These are phyloP conservation scores for Mus musculus DNA, from an alignment of 2,113 vertebrate genomes.

Conservation along the genomic window GRCm39 chr2:121079501-121080000, in stretches of 20 bases:
- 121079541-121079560: neutral
- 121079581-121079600: neutral
- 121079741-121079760: neutral
- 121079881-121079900: neutral
- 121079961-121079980: neutral
- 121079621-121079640: neutral
- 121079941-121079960: neutral
- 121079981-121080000: neutral
- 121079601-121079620: neutral
- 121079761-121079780: neutral
- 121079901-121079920: neutral
- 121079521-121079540: neutral
- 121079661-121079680: neutral
- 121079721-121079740: neutral
- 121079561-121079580: neutral
- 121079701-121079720: neutral
- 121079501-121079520: neutral
- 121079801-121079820: neutral
- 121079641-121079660: neutral
- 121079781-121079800: neutral
- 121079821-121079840: neutral
- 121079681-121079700: neutral
- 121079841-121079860: neutral
- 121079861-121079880: neutral
- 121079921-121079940: neutral